phyloP scores from a whole-genome alignment of 2,797 vertebrate species.

The Pseudochromis fuscus region DNA sequence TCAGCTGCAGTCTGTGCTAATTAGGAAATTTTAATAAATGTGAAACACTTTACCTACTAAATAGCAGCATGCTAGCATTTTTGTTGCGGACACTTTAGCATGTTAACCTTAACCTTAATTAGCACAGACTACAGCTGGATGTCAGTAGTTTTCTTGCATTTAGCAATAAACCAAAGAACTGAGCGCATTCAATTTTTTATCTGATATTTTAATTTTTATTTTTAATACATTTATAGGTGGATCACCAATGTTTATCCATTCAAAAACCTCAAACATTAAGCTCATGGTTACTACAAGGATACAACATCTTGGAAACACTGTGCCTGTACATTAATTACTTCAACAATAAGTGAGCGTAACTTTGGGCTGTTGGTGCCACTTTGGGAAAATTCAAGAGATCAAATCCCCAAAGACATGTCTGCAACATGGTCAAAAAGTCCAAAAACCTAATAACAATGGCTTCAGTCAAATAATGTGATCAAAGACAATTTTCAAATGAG shows the following conservation, averaged over 20 bases:
- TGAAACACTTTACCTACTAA: no score
- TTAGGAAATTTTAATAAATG: no score
- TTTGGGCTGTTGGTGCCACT: neutral
- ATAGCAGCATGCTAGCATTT: no score
- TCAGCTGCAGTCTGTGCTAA: no score
- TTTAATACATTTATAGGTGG: neutral
- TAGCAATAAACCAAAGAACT: neutral
- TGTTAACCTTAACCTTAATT: no score
- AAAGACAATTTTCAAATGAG: constrained; percentile 23
- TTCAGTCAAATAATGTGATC: constrained; percentile 5
- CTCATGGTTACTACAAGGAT: neutral
- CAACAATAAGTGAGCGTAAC: neutral
- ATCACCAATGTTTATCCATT: neutral
- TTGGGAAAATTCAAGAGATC: neutral
- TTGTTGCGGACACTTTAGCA: no score
- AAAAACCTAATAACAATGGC: constrained; percentile 1
- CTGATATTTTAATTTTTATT: no score
- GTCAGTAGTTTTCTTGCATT: neutral
- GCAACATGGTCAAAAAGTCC: neutral
- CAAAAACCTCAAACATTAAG: neutral
- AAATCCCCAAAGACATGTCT: neutral
- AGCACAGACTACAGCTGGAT: no score
- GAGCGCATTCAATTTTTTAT: no score
- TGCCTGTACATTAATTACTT: no score
- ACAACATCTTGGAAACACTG: constrained; percentile 1